phyloP scores from a whole-genome alignment of 2,888 invertebrate genomes.

The Meloe dianella region DNA sequence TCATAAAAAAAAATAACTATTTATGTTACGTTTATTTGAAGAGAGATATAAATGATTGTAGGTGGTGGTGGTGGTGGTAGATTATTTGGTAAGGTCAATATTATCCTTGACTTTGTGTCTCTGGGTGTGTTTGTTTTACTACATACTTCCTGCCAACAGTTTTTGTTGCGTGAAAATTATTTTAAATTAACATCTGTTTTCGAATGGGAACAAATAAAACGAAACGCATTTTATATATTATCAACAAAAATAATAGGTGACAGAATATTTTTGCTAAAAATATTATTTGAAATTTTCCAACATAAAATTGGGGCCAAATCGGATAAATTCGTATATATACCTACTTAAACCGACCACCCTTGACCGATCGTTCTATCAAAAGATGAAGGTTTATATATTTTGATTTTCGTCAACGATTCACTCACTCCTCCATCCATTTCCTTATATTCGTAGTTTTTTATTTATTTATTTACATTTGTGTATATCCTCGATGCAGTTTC shows the following conservation, averaged over 20 bases:
- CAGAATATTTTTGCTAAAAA: background rate
- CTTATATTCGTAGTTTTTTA: background rate
- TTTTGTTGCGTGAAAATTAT: conserved; percentile 1
- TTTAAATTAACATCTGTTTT: background rate
- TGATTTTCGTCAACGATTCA: too few relatives aligned
- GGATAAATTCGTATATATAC: background rate
- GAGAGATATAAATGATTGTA: background rate
- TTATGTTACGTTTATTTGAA: background rate
- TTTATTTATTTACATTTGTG: background rate
- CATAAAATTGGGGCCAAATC: background rate
- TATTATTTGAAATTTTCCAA: too few relatives aligned
- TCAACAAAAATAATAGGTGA: background rate
- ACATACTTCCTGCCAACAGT: conserved; percentile 9
- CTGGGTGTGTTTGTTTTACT: conserved; percentile 20
- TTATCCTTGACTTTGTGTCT: conserved; percentile 30
- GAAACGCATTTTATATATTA: background rate
- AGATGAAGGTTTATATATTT: background rate
- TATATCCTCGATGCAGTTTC: background rate
- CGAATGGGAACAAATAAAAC: background rate
- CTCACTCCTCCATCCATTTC: background rate
- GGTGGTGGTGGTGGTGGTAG: conserved; percentile 3
- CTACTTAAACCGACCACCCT: background rate
- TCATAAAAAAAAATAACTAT: too few relatives aligned
- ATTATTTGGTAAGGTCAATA: background rate
- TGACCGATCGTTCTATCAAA: background rate